phyloP scores from a whole-genome alignment of 2,113 vertebrate species.

The Syngnathus typhle region DNA sequence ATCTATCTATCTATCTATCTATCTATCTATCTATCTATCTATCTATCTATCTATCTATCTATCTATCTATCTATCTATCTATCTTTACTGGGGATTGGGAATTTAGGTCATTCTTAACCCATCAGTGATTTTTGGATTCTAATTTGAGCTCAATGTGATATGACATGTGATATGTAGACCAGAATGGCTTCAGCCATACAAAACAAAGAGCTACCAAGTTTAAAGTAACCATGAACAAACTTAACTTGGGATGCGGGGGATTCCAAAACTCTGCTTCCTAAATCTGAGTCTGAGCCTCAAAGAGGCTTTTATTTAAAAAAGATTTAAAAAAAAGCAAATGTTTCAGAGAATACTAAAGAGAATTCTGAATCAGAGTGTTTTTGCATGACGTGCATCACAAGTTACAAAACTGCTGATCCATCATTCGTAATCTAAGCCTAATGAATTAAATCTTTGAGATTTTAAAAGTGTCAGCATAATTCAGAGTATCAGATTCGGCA shows the following conservation, averaged over 20 bases:
- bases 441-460: constrained; percentile 3
- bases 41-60: too few species aligned
- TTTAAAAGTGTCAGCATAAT: constrained; percentile 4
- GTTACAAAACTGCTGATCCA: background rate
- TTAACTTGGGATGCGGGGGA: background rate
- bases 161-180: background rate
- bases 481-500: background rate
- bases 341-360: background rate
- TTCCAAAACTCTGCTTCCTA: background rate
- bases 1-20: too few species aligned
- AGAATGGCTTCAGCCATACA: background rate
- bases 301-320: background rate
- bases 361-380: background rate
- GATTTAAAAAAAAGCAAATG: background rate
- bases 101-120: too few species aligned
- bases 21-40: too few species aligned
- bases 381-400: background rate
- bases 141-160: background rate
- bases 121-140: too few species aligned
- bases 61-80: too few species aligned
- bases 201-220: background rate
- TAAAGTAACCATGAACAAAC: background rate
- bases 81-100: too few species aligned
- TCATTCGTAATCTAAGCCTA: constrained; percentile 6
- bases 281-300: background rate